phyloP scores from a whole-genome alignment of 1,140 invertebrate species.

The Cyclargus thomasi region DNA sequence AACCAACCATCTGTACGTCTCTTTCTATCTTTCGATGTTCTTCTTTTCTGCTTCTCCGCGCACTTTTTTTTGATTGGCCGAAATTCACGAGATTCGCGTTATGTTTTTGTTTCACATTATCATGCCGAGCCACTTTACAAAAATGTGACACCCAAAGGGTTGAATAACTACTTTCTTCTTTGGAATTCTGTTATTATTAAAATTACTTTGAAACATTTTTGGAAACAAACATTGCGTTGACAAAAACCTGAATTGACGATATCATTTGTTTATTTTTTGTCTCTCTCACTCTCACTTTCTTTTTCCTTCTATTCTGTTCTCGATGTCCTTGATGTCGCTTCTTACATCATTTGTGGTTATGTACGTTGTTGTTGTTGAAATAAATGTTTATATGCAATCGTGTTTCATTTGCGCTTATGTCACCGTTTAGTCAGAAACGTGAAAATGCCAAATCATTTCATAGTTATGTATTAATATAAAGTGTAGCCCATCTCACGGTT shows the following conservation, averaged over 20 bases:
- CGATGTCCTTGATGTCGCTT: conserved; percentile 36
- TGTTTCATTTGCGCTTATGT: conserved; percentile 21
- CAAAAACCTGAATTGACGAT: no score
- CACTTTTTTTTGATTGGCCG: neutral
- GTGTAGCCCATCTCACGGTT: no score
- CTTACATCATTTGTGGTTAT: conserved; percentile 18
- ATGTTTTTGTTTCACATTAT: neutral
- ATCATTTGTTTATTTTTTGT: conserved; percentile 19
- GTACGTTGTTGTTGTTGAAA: conserved; percentile 18
- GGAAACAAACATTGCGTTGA: no score
- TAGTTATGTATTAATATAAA: no score
- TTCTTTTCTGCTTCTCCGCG: conserved; percentile 26
- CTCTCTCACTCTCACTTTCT: conserved; percentile 20
- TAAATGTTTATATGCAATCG: conserved; percentile 19
- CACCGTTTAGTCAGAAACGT: neutral
- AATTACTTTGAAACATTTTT: no score
- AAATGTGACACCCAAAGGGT: no score
- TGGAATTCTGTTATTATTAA: no score
- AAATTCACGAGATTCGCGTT: conserved; percentile 12
- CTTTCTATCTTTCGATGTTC: conserved; percentile 44
- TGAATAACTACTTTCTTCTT: no score
- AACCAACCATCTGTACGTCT: conserved; percentile 75
- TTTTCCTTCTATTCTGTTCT: conserved; percentile 18
- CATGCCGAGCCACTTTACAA: no score
- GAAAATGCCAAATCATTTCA: no score